phyloP scores from a whole-genome alignment of 2,888 invertebrate genomes.

The Peribatodes rhomboidaria region DNA sequence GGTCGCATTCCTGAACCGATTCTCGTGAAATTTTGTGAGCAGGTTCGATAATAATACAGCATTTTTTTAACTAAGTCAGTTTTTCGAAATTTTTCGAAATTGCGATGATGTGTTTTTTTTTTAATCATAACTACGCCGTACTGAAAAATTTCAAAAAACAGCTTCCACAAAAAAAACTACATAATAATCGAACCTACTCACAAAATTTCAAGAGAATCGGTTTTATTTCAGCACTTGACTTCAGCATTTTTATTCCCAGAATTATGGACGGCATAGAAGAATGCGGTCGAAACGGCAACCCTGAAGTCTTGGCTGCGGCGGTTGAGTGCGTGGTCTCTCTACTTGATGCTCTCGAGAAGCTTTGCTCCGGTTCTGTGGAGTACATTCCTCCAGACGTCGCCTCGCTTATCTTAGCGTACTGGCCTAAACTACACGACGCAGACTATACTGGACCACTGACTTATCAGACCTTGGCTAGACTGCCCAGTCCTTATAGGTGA shows the following conservation, averaged over 20 bases:
- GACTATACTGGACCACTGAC: conserved; percentile 95
- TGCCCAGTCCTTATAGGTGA: conserved; percentile 93
- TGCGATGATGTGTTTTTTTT: too few relatives aligned
- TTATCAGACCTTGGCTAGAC: conserved; percentile 93
- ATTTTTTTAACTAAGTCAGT: too few relatives aligned
- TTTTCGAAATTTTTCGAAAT: too few relatives aligned
- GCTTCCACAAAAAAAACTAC: too few relatives aligned
- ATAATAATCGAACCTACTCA: too few relatives aligned
- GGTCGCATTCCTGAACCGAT: too few relatives aligned
- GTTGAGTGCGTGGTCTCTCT: conserved; percentile 94
- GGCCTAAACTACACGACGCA: conserved; percentile 89
- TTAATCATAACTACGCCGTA: too few relatives aligned
- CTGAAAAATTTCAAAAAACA: too few relatives aligned
- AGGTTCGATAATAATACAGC: too few relatives aligned
- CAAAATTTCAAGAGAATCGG: too few relatives aligned
- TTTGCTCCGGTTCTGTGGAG: conserved; percentile 90
- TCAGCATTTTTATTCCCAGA: conserved; percentile 71
- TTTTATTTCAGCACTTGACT: too few relatives aligned
- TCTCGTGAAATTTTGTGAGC: too few relatives aligned
- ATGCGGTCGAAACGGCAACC: conserved; percentile 93
- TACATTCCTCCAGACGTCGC: conserved; percentile 67
- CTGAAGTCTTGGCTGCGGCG: conserved; percentile 91
- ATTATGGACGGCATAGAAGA: conserved; percentile 98
- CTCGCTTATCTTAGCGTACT: conserved; percentile 87
- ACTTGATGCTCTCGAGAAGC: conserved; percentile 92